Base-by-base conservation (phyloP, 2,797 vertebrate genomes). In the Myotis planiceps region DNA sequence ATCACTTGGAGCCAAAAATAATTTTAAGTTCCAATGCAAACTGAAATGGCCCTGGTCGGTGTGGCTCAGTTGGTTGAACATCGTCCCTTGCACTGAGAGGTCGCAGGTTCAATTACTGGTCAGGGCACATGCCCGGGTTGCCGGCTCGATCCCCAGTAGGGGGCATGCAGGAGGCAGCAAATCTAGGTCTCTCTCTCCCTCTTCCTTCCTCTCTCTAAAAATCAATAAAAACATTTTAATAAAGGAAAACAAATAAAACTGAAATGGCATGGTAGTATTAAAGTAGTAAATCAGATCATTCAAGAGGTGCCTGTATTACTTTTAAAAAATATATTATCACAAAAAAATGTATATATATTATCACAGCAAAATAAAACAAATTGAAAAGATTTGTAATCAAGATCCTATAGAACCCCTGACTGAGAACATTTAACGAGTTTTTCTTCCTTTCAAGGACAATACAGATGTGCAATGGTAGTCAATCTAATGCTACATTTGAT, bases 331-430 rank as follows among this genome's bases (percentile, higher is more conserved):
- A 34, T 55, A 72, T 45, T 25, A 39, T 39, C 58, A 60, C 27
- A 9, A 42, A 25, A 32, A 65, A 60, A 60, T 60, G 29, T 32
- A 37, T 42, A 16, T 72, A 32, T 45, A 49, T 49, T 66, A 65
- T 74, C 25, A 87, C 81, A 63, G 58, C 72, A 79, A 94, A 95
- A 90, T 51, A 71, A 93, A 88, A 71, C 12, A 90, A 79, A 84
- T 84, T 79, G 9, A n/a, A 88, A 83, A 72, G n/a, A 81, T 82
- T 25, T 55, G 9, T 21, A 47, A 49, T 53, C 14, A 19, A 82
- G 37, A 34, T 19, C 42, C 37, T 71, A 16, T 34, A 29, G 69
- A 69, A 86, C 29, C 18, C 16, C 23, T 69, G 63, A 47, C 1
- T 51, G 13, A 81, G 27, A 79, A 88, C 2, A 21, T 2, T 90